A percentile compares a stretch with the other conserved stretches of the same genome.
Conservation (phyloP, 2,113 vertebrate genomes). For the Egretta garzetta region DNA sequence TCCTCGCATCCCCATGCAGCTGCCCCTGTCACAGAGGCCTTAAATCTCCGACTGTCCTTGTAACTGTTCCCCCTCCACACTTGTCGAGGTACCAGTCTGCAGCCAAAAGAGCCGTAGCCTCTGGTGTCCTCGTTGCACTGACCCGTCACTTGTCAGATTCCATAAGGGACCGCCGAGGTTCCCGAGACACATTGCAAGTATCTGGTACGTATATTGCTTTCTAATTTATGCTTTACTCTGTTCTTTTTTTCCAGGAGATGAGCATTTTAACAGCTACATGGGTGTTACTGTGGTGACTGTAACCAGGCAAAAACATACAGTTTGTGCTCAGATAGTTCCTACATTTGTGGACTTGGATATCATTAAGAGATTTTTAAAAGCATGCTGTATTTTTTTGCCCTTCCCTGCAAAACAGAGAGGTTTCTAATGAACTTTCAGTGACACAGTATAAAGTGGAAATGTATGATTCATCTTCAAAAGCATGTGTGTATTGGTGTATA, state of each 20-base stretch:
- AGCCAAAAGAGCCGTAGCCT: not conserved
- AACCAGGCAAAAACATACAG: slow-evolving; percentile 28
- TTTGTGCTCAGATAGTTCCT: not conserved
- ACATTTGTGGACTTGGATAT: not conserved
- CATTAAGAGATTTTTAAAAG: not conserved
- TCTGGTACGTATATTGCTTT: not conserved
- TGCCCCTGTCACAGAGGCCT: not conserved
- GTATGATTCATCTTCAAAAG: not conserved
- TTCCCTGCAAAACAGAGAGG: not conserved
- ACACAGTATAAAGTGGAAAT: not conserved
- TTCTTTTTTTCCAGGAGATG: not conserved
- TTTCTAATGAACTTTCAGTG: not conserved
- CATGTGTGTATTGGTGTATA: not conserved
- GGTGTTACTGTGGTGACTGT: slow-evolving; percentile 53
- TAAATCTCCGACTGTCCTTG: not conserved
- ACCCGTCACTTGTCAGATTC: not conserved
- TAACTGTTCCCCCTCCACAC: not conserved
- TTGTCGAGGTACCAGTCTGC: not conserved
- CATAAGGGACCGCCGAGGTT: not conserved
- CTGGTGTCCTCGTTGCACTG: not conserved
- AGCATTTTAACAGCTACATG: slow-evolving; percentile 1
- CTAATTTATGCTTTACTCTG: not conserved
- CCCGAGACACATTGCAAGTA: not conserved
- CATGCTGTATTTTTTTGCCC: not conserved
- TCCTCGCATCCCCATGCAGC: not conserved